A percentile compares a stretch with the other conserved stretches of the same genome.
These are phyloP conservation scores for Champsocephalus esox DNA, from an alignment of 2,797 vertebrate species.

Conservation along the genomic window DNA sequence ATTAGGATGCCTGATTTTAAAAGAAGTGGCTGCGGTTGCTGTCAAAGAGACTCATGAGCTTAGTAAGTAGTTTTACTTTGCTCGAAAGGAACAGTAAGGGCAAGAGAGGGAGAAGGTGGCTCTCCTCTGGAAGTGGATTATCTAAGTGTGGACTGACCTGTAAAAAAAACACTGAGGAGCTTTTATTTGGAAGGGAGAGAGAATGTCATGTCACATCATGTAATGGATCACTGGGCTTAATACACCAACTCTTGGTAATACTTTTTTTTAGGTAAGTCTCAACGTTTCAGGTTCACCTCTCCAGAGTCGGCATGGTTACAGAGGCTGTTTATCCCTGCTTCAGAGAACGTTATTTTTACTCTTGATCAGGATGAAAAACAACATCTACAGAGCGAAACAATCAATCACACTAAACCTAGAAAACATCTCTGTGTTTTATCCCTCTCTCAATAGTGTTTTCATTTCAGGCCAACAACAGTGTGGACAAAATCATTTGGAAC, in stretches of 20 bases:
- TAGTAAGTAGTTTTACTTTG: conserved; percentile 41
- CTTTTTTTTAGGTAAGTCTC: conserved; percentile 22
- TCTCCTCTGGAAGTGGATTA: conserved; percentile 49
- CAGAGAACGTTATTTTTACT: conserved; percentile 6
- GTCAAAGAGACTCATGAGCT: conserved; percentile 71
- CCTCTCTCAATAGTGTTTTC: conserved; percentile 1
- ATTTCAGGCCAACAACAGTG: conserved; percentile 21
- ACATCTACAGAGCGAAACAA: conserved; percentile 1
- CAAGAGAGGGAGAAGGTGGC: conserved; percentile 30
- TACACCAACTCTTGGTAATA: conserved; percentile 23
- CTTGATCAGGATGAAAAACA: conserved; percentile 19
- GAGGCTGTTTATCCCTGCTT: not conserved
- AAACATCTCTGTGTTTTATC: not conserved
- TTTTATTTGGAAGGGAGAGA: conserved; percentile 49
- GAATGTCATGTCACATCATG: conserved; percentile 54
- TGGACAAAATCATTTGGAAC: conserved; percentile 18
- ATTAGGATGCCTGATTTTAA: conserved; percentile 76
- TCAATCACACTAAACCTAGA: conserved; percentile 6
- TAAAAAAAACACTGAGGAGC: conserved; percentile 39
- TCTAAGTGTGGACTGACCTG: conserved; percentile 61
- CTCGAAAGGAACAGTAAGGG: conserved; percentile 19
- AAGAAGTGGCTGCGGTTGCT: conserved; percentile 68
- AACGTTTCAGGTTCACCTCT: conserved; percentile 32
- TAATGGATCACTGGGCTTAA: conserved; percentile 52
- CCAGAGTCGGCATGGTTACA: not conserved